phyloP scores from a whole-genome alignment of 2,888 invertebrate genomes.

The Melipona bicolor region DNA sequence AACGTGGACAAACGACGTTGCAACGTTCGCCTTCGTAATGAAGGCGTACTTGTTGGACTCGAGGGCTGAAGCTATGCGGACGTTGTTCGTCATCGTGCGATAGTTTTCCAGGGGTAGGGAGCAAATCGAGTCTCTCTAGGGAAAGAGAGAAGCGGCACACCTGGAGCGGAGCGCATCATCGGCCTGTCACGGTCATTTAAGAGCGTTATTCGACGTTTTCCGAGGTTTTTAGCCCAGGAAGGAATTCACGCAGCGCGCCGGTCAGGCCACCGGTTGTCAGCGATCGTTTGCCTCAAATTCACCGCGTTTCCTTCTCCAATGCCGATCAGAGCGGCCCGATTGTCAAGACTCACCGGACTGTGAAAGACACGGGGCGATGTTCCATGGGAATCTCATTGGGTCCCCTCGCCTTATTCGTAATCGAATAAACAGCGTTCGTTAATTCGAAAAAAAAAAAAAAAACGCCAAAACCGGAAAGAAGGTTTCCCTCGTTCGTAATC shows the following conservation, averaged over 20 bases:
- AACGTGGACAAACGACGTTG: neutral
- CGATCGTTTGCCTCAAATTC: conserved; percentile 63
- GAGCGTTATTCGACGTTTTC: conserved; percentile 58
- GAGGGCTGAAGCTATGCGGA: neutral
- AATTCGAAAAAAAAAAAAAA: conserved; percentile 5
- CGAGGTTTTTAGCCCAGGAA: conserved; percentile 50
- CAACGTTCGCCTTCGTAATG: neutral
- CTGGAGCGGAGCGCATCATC: conserved; percentile 38
- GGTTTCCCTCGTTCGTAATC: neutral
- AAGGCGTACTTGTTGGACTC: conserved; percentile 13
- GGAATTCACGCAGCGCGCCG: conserved; percentile 23
- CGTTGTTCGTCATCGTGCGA: neutral
- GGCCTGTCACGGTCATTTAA: conserved; percentile 51
- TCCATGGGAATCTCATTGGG: conserved; percentile 59
- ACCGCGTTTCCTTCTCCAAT: conserved; percentile 56
- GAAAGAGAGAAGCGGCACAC: conserved; percentile 11
- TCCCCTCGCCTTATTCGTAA: conserved; percentile 15
- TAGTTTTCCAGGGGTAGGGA: conserved; percentile 40
- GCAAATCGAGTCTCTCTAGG: neutral
- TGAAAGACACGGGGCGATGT: conserved; percentile 63
- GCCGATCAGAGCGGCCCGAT: conserved; percentile 35
- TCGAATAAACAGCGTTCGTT: conserved; percentile 56
- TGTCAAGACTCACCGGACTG: conserved; percentile 57
- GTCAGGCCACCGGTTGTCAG: conserved; percentile 49
- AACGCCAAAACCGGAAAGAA: too few species aligned